A percentile compares a stretch with the other conserved stretches of the same genome.
Conservation (phyloP, 2,888 invertebrate species). For the Baccha elongata region DNA sequence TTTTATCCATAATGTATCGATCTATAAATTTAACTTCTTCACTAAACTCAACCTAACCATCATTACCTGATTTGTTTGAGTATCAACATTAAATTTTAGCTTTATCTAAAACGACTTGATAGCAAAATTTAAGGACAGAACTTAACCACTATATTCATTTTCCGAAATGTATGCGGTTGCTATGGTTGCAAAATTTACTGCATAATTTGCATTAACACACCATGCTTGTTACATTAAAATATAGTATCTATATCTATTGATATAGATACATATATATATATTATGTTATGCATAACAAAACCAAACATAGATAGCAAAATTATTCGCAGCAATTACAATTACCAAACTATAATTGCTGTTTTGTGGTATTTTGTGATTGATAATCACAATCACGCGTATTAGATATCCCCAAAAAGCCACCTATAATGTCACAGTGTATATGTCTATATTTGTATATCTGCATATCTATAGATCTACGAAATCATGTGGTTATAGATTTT, state of each 20-base stretch:
- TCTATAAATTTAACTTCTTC: too few relatives aligned
- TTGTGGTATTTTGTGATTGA: constrained; percentile 73
- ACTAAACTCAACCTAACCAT: too few relatives aligned
- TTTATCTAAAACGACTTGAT: constrained; percentile 9
- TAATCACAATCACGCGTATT: constrained; percentile 71
- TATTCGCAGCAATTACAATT: constrained; percentile 72
- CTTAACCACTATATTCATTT: constrained; percentile 39
- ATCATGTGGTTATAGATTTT: constrained; percentile 67
- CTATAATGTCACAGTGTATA: constrained; percentile 58
- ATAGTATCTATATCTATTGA: not conserved
- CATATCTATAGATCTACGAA: constrained; percentile 1
- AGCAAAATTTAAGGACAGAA: constrained; percentile 54
- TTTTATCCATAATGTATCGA: too few relatives aligned
- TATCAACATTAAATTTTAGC: not conserved
- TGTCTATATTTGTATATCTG: not conserved
- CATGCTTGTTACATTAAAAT: constrained; percentile 21
- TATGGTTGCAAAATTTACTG: constrained; percentile 71
- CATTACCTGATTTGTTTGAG: not conserved
- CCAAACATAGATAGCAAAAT: constrained; percentile 53
- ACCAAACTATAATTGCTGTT: constrained; percentile 74
- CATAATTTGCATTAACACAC: constrained; percentile 72
- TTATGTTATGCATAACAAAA: not conserved
- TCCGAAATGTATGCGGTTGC: constrained; percentile 64
- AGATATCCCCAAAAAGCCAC: constrained; percentile 68
- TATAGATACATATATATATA: not conserved